Evolutionary conservation across 2,888 invertebrate genomes (phyloP).

Genomic region (Villa cingulata): DNA sequence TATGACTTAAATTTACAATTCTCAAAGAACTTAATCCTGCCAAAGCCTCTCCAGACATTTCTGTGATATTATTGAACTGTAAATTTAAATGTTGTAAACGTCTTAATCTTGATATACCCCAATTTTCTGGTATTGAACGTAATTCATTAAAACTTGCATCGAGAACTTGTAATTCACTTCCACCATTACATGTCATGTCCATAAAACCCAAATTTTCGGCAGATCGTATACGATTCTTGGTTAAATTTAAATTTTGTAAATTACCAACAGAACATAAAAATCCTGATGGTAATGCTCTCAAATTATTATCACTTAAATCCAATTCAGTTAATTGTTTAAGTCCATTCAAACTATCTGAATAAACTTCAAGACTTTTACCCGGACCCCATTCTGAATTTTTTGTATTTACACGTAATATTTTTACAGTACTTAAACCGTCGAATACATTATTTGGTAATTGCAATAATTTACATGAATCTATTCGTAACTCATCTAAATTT

Average conservation of each 20-base stretch:
- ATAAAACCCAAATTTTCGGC: slow-evolving; percentile 62
- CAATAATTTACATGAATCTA: slow-evolving; percentile 68
- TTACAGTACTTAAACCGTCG: slow-evolving; percentile 60
- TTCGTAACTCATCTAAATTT: slow-evolving; percentile 54
- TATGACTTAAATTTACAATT: slow-evolving; percentile 75
- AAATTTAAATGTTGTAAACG: slow-evolving; percentile 67
- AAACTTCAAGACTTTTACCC: slow-evolving; percentile 59
- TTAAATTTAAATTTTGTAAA: slow-evolving; percentile 70
- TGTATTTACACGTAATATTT: slow-evolving; percentile 54
- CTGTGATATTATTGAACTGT: slow-evolving; percentile 70
- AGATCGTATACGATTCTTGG: slow-evolving; percentile 67
- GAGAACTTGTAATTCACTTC: slow-evolving; percentile 55
- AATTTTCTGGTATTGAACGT: slow-evolving; percentile 54
- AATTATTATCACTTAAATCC: slow-evolving; percentile 72
- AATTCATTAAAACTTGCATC: slow-evolving; percentile 75
- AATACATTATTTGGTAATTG: slow-evolving; percentile 61
- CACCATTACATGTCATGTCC: slow-evolving; percentile 45
- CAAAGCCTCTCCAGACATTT: slow-evolving; percentile 67
- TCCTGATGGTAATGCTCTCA: slow-evolving; percentile 62
- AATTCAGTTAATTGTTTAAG: slow-evolving; percentile 66
- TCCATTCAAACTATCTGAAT: slow-evolving; percentile 57
- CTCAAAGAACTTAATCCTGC: slow-evolving; percentile 64
- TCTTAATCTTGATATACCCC: slow-evolving; percentile 59
- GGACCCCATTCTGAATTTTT: slow-evolving; percentile 69
- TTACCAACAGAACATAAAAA: slow-evolving; percentile 67